A percentile compares a stretch with the other conserved stretches of the same genome.
Evolutionary conservation across 2,113 vertebrate species (phyloP).

Genomic region (Ginglymostoma cirratum): DNA sequence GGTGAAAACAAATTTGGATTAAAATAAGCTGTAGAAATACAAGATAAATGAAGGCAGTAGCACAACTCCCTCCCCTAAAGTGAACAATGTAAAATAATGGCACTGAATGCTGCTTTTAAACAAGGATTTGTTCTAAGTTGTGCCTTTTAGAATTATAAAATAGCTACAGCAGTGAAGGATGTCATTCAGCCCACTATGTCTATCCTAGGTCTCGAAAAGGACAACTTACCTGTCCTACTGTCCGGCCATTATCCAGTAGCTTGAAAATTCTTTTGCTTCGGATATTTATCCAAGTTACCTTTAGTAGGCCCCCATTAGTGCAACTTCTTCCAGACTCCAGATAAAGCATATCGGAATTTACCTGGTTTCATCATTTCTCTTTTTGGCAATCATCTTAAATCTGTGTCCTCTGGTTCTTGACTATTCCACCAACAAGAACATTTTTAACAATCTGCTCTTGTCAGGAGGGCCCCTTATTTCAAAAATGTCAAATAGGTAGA

Average conservation of each 20-base stretch:
- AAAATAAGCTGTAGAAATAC: not conserved
- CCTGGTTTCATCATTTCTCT: too few species aligned
- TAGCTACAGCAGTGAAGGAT: too few species aligned
- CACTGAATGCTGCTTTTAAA: not conserved
- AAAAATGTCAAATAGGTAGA: too few species aligned
- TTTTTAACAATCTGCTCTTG: too few species aligned
- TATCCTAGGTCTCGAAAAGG: not conserved
- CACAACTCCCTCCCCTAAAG: not conserved
- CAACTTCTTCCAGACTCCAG: too few species aligned
- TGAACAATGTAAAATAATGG: not conserved
- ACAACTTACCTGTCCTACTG: not conserved
- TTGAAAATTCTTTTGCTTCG: not conserved
- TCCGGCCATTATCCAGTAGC: not conserved
- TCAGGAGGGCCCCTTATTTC: too few species aligned
- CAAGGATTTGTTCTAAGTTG: not conserved
- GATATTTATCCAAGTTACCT: not conserved
- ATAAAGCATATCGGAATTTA: too few species aligned
- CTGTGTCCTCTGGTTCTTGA: too few species aligned
- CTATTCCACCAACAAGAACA: too few species aligned
- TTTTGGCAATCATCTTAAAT: too few species aligned
- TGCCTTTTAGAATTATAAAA: not conserved
- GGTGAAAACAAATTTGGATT: not conserved
- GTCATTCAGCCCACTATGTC: not conserved
- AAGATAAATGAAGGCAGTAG: not conserved
- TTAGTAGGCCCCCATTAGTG: too few species aligned